phyloP scores from a whole-genome alignment of 23 tunicate species.

The Trididemnum miniatum region DNA sequence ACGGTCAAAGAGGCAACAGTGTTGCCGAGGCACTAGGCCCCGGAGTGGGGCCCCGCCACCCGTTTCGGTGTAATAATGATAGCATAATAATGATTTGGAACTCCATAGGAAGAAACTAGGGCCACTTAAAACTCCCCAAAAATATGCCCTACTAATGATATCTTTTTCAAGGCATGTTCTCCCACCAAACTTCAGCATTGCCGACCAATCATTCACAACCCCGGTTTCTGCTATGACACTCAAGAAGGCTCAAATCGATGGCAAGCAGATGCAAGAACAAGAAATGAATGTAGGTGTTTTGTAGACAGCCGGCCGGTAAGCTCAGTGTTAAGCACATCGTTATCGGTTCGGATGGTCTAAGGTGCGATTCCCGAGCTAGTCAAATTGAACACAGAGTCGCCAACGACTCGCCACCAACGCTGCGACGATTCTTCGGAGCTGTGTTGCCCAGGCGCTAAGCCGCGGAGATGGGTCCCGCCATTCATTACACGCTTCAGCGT shows the following conservation, averaged over 20 bases:
- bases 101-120: too few relatives aligned
- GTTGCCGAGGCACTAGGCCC: too few relatives aligned
- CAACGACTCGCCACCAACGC: neutral
- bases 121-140: too few relatives aligned
- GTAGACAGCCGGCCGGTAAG: neutral
- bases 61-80: too few relatives aligned
- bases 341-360: neutral
- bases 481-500: neutral
- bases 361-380: neutral
- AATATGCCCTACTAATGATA: too few relatives aligned
- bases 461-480: neutral
- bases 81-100: too few relatives aligned
- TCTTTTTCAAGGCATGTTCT: constrained; percentile 34
- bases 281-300: constrained; percentile 9
- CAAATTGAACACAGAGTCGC: neutral
- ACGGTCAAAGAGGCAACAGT: too few relatives aligned
- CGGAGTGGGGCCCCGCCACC: too few relatives aligned
- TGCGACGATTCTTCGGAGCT: neutral
- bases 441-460: neutral
- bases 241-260: neutral
- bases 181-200: constrained; percentile 33
- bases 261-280: constrained; percentile 36
- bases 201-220: constrained; percentile 15
- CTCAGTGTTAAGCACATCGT: neutral
- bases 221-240: constrained; percentile 41